These are phyloP conservation scores for Chrysopa pallens DNA, from an alignment of 1,140 invertebrate genomes.

Conservation along the genomic window DNA sequence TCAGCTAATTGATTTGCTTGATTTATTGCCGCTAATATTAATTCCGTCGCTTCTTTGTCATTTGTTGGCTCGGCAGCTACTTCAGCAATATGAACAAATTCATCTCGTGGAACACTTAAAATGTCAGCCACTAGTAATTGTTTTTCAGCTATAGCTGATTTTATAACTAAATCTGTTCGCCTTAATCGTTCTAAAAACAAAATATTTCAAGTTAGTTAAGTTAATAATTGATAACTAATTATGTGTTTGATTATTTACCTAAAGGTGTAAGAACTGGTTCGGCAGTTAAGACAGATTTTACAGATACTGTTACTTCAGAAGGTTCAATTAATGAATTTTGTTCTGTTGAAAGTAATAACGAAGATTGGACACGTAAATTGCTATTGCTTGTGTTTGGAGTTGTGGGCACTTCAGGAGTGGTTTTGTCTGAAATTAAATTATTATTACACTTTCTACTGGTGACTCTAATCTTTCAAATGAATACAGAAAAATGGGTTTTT, in stretches of 20 bases:
- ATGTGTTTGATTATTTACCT: conserved; percentile 28
- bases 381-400: too few species aligned
- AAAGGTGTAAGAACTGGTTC: conserved; percentile 62
- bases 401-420: too few species aligned
- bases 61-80: conserved; percentile 29
- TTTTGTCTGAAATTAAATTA: too few species aligned
- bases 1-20: conserved; percentile 32
- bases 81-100: conserved; percentile 46
- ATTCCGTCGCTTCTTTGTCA: conserved; percentile 44
- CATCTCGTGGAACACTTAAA: conserved; percentile 50
- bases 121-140: conserved; percentile 56
- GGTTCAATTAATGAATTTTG: conserved; percentile 44
- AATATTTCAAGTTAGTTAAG: neutral
- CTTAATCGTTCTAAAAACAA: conserved; percentile 42
- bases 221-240: conserved; percentile 4
- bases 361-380: neutral
- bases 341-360: neutral
- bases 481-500: too few species aligned
- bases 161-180: conserved; percentile 50
- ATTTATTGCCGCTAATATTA: conserved; percentile 49
- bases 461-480: too few species aligned
- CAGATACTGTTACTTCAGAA: conserved; percentile 55
- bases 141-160: conserved; percentile 52
- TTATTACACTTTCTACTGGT: too few species aligned
- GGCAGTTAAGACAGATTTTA: conserved; percentile 52